A percentile compares a stretch with the other conserved stretches of the same genome.
Evolutionary conservation across 2,113 vertebrate species (phyloP).

Genomic region (Dunckerocampus dactyliophorus): DNA sequence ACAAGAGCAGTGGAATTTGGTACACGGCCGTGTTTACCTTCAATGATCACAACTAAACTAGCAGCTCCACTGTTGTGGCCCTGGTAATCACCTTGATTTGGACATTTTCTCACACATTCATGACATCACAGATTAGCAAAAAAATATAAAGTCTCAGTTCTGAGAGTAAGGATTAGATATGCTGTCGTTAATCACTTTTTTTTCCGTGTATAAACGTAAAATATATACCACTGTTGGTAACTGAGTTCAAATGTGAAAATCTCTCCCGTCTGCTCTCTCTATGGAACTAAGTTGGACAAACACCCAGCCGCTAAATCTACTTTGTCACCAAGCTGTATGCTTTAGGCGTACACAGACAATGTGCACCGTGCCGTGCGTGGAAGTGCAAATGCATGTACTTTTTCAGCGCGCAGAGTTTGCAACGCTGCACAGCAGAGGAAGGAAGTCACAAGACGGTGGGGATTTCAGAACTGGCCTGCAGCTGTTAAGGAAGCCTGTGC

Average conservation of each 20-base stretch:
- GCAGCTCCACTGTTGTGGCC: conserved; percentile 42
- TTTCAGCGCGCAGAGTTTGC: conserved; percentile 51
- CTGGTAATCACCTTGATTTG: conserved; percentile 42
- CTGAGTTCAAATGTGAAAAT: background rate
- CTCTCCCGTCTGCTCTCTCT: conserved; percentile 7
- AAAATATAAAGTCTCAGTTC: background rate
- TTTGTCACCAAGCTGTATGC: conserved; percentile 56
- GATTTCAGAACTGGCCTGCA: conserved; percentile 73
- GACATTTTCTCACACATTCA: conserved; percentile 28
- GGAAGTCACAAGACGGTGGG: conserved; percentile 77
- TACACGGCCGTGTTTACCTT: conserved; percentile 59
- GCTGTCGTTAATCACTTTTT: too few species aligned
- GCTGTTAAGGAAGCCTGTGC: conserved; percentile 72
- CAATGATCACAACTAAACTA: conserved; percentile 53
- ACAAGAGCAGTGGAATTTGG: conserved; percentile 55
- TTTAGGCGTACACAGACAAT: conserved; percentile 39
- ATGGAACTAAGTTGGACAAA: conserved; percentile 17
- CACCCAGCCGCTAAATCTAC: conserved; percentile 46
- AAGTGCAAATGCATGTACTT: conserved; percentile 14
- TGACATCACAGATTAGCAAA: conserved; percentile 16
- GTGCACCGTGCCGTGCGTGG: conserved; percentile 12
- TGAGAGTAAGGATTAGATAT: conserved; percentile 6
- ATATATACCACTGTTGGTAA: too few species aligned
- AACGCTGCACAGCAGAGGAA: conserved; percentile 65
- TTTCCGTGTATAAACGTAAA: too few species aligned